A percentile compares a stretch with the other conserved stretches of the same genome.
Conservation (phyloP, 2,888 invertebrate species). For the Troides oblongomaculatus region DNA sequence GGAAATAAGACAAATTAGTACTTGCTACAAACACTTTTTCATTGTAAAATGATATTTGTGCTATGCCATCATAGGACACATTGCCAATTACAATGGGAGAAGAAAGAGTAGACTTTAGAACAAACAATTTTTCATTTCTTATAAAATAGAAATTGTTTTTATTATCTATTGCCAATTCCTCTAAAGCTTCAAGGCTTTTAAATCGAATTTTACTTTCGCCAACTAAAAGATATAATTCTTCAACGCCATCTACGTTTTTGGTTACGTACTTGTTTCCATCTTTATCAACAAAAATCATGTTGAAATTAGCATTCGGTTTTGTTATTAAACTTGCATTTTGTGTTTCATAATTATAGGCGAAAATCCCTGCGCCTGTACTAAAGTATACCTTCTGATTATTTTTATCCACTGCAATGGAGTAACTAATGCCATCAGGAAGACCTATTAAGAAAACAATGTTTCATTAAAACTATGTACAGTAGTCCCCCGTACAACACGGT, state of each 20-base stretch:
- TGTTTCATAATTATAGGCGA: conserved; percentile 53
- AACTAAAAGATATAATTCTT: conserved; percentile 58
- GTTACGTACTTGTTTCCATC: conserved; percentile 65
- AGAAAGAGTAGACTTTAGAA: conserved; percentile 50
- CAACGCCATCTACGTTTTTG: conserved; percentile 55
- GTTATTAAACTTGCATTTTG: conserved; percentile 49
- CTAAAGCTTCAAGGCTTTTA: conserved; percentile 51
- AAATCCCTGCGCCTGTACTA: conserved; percentile 64
- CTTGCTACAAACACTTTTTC: conserved; percentile 59
- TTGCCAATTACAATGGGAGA: conserved; percentile 51
- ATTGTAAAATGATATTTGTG: conserved; percentile 60
- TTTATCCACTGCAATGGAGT: conserved; percentile 63
- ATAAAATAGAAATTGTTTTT: conserved; percentile 67
- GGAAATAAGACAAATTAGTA: conserved; percentile 54
- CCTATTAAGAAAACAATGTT: conserved; percentile 40
- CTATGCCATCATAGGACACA: conserved; percentile 55
- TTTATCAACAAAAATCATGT: conserved; percentile 63
- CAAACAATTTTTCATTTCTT: conserved; percentile 53
- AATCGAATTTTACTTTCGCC: conserved; percentile 56
- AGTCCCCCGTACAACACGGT: no score
- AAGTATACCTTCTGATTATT: conserved; percentile 57
- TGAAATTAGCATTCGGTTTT: conserved; percentile 48
- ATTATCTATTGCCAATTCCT: conserved; percentile 61
- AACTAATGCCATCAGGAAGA: conserved; percentile 58
- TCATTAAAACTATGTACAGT: neutral